Conservation (phyloP, 1,140 invertebrate genomes). For the Lanistes nyassanus region DNA sequence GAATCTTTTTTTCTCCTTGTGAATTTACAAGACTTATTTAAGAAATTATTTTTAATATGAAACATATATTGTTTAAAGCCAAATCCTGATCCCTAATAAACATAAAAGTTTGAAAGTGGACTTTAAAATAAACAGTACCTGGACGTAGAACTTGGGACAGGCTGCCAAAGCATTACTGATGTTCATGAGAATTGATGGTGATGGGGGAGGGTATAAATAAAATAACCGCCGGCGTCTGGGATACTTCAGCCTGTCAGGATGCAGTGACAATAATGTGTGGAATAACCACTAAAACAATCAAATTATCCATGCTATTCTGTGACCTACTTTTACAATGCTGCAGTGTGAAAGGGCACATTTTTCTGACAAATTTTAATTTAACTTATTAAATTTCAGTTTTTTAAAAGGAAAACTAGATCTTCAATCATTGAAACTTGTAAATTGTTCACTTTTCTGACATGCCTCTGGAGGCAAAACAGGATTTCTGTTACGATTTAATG, state of each 20-base stretch:
- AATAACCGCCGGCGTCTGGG: constrained; percentile 61
- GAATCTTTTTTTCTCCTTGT: neutral
- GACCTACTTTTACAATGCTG: neutral
- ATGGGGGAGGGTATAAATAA: constrained; percentile 76
- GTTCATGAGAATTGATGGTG: constrained; percentile 78
- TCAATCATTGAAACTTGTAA: neutral
- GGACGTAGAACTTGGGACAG: constrained; percentile 85
- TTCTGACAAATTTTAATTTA: neutral
- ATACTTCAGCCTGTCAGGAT: constrained; percentile 54
- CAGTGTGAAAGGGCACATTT: neutral
- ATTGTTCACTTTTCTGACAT: too few species aligned
- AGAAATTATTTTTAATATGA: neutral
- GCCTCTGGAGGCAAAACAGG: too few species aligned
- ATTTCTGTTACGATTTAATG: too few species aligned
- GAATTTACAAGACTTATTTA: neutral
- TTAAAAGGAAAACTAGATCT: neutral
- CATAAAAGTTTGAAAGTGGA: neutral
- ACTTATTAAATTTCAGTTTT: neutral
- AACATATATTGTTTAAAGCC: neutral
- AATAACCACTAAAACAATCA: neutral
- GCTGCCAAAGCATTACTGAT: constrained; percentile 80
- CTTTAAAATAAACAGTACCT: constrained; percentile 54
- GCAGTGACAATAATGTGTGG: too few species aligned
- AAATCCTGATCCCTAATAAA: neutral
- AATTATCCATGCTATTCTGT: neutral